Percentiles rank a stretch among this genome's conserved stretches.
phyloP scores from a whole-genome alignment of 2,888 invertebrate species.

The Sphinx pinastri region DNA sequence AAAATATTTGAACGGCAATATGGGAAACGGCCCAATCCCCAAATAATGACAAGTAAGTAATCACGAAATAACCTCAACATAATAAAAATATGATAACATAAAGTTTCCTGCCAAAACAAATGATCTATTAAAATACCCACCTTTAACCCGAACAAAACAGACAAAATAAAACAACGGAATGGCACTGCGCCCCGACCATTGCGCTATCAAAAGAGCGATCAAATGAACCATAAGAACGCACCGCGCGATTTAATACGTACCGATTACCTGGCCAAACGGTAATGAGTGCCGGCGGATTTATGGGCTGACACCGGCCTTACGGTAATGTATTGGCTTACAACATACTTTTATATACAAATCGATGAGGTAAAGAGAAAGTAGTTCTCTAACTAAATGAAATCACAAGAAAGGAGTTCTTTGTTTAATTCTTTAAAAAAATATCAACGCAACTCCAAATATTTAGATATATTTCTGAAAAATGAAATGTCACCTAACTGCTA shows the following conservation, averaged over 20 bases:
- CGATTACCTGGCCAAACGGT: constrained; percentile 20
- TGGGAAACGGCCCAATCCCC: no score
- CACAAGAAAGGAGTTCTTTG: neutral
- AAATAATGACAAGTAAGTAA: no score
- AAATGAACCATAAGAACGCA: constrained; percentile 18
- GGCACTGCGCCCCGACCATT: constrained; percentile 11
- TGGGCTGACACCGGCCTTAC: constrained; percentile 8
- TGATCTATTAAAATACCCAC: neutral
- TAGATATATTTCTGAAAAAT: no score
- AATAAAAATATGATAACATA: no score
- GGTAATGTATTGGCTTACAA: constrained; percentile 5
- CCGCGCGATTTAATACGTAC: constrained; percentile 17
- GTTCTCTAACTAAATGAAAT: neutral
- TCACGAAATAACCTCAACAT: no score
- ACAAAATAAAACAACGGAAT: constrained; percentile 9
- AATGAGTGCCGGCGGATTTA: constrained; percentile 20
- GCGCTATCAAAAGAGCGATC: constrained; percentile 22
- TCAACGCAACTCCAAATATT: no score
- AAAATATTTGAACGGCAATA: no score
- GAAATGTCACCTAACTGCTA: no score
- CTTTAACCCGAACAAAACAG: neutral
- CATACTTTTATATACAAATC: neutral
- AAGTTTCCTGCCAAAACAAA: neutral
- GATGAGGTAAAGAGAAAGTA: no score
- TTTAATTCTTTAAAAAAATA: no score